Percentiles rank a stretch among this genome's conserved stretches.
These are phyloP conservation scores for Prolemur simus DNA, from an alignment of 2,113 vertebrate genomes.

Conservation along the genomic window DNA sequence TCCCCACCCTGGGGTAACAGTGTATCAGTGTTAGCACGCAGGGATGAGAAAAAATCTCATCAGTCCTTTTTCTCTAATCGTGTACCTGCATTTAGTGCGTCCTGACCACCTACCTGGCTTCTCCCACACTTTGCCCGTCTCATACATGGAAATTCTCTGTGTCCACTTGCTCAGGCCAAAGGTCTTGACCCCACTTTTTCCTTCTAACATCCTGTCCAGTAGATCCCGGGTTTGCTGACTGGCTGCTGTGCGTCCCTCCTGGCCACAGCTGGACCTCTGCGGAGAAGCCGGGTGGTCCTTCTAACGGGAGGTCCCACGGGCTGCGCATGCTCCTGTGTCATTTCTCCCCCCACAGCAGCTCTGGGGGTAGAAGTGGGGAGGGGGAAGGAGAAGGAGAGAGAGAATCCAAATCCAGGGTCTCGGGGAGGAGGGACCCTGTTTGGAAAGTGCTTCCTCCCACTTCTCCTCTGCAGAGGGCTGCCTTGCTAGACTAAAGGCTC, in stretches of 20 bases:
- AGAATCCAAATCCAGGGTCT: not conserved
- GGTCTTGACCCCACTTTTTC: not conserved
- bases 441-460: not conserved
- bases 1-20: not conserved
- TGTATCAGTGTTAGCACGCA: not conserved
- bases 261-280: not conserved
- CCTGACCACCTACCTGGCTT: not conserved
- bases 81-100: not conserved
- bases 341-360: not conserved
- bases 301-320: not conserved
- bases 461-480: not conserved
- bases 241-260: not conserved
- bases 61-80: not conserved
- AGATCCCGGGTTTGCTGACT: not conserved
- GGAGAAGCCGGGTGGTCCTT: not conserved
- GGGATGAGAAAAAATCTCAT: not conserved
- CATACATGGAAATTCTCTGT: not conserved
- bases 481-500: not conserved
- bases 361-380: too few species aligned
- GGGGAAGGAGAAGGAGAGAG: not conserved
- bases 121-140: not conserved
- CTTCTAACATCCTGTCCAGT: not conserved
- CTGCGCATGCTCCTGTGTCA: not conserved
- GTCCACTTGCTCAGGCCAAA: too few species aligned
- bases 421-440: not conserved